phyloP scores from a whole-genome alignment of 2,113 vertebrate genomes.

The Spea multiplicata region DNA sequence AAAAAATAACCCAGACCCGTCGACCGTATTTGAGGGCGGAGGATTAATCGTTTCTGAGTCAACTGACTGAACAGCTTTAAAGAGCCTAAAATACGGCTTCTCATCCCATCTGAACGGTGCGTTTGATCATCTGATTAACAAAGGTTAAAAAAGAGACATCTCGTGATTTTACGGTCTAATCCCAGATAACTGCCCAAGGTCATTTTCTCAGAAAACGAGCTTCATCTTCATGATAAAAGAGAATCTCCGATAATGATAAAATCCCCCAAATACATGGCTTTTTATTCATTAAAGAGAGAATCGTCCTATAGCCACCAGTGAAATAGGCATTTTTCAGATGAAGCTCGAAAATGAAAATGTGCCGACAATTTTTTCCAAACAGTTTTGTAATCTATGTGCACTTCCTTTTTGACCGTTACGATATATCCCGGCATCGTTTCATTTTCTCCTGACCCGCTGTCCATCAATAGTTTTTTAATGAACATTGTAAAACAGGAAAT shows the following conservation, averaged over 20 bases:
- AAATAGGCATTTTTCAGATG: too few relatives aligned
- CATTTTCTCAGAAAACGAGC: neutral
- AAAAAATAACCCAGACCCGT: neutral
- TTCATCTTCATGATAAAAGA: neutral
- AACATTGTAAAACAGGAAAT: too few relatives aligned
- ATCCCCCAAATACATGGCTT: neutral
- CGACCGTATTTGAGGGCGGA: neutral
- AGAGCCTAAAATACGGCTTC: neutral
- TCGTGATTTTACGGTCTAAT: slow-evolving; percentile 3
- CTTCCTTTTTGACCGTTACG: too few relatives aligned
- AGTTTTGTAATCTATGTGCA: too few relatives aligned
- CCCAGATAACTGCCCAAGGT: neutral
- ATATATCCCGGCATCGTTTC: too few relatives aligned
- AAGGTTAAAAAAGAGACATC: neutral
- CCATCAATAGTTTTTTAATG: too few relatives aligned
- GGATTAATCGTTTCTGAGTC: slow-evolving; percentile 14
- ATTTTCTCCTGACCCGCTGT: too few relatives aligned
- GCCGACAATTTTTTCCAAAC: too few relatives aligned
- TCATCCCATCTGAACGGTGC: neutral
- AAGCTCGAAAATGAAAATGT: too few relatives aligned
- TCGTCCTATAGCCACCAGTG: too few relatives aligned
- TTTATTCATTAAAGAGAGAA: too few relatives aligned
- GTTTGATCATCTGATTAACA: slow-evolving; percentile 14
- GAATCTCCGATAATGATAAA: neutral
- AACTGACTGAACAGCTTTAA: slow-evolving; percentile 27